A percentile compares a stretch with the other conserved stretches of the same genome.
These are phyloP conservation scores for Brienomyrus longianalis DNA, from an alignment of 2,113 vertebrate genomes.

Conservation along the genomic window DNA sequence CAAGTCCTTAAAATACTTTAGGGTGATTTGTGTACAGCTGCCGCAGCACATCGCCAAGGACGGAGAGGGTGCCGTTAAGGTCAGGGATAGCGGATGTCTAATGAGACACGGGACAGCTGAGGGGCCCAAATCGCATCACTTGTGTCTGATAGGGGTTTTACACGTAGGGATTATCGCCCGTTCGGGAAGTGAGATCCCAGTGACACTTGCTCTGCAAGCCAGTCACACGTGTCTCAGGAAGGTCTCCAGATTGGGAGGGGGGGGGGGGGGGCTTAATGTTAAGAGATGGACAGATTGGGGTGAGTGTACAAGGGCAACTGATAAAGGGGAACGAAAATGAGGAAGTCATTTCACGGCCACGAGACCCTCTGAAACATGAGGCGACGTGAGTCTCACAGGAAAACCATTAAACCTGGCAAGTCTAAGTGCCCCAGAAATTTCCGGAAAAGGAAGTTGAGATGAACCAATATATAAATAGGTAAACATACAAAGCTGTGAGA, in stretches of 20 bases:
- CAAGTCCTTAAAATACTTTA: conserved; percentile 6
- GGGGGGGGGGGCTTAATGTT: neutral
- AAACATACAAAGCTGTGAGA: neutral
- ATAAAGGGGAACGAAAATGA: neutral
- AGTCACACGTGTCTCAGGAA: neutral
- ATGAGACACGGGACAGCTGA: conserved; percentile 60
- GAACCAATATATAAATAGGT: neutral
- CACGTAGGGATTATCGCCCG: neutral
- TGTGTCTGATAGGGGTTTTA: neutral
- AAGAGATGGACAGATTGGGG: neutral
- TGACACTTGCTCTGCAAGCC: neutral
- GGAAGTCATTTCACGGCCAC: conserved; percentile 8
- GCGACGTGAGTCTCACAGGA: neutral
- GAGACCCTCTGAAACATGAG: neutral
- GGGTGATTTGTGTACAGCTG: conserved; percentile 18
- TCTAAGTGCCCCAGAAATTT: neutral
- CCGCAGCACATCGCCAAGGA: neutral
- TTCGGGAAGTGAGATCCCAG: neutral
- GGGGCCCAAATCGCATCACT: conserved; percentile 31
- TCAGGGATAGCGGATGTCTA: conserved; percentile 49
- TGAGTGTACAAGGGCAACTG: neutral
- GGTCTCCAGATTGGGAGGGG: neutral
- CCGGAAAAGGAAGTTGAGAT: neutral
- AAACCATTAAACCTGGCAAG: neutral
- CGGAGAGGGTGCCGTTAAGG: conserved; percentile 37